Base-by-base conservation (phyloP, 2,888 invertebrate species). In the Volucella zonaria region DNA sequence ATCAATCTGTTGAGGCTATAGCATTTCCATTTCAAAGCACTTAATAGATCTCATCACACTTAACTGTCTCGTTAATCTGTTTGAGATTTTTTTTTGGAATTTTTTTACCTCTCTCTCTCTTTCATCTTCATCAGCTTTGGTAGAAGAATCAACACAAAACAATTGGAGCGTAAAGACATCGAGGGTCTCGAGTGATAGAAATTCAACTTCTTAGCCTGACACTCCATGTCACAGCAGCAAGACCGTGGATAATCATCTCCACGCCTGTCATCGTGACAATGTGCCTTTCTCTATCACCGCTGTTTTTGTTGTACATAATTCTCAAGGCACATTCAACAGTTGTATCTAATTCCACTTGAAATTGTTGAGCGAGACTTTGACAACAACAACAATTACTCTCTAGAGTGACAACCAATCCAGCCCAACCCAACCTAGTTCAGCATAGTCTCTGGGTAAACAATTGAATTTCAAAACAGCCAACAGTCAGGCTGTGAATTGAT, bases 261-360 rank as follows among this genome's bases (percentile, higher is more conserved):
- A 66, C 61, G 74, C 56, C 62, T 77, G 67, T 67, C 73, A 68
- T 56, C 62, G 23, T 67, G 66, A 64, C 79, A 78, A 82, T 82
- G 77, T n/a, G 71, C 45, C 76, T 58, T 49, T 61, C 71, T 68
- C 11, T 14, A 45, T 4, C 2, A 49, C 8, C 45, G 12, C 10
- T 58, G 40, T 56, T 40, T 66, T 66, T 42, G 11, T 47, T 77
- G 18, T 23, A 23, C 18, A 23, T 23, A 18, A 67, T 82, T 82
- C 82, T 77, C 82, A 77, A 45, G n/a, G 52, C 45, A 73, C 68
- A 78, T 74, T 78, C 73, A 82, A 77, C 82, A 78, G 52, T 74
- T 81, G 61, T 73, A 62, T 82, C 68, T 74, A 74, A 78, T 78
- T 68, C 78, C 77, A 49, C 77, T 81, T 81, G 47, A 54, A 47